A percentile compares a stretch with the other conserved stretches of the same genome.
phyloP scores from a whole-genome alignment of 1,140 invertebrate genomes.

The Anastatus disparis region DNA sequence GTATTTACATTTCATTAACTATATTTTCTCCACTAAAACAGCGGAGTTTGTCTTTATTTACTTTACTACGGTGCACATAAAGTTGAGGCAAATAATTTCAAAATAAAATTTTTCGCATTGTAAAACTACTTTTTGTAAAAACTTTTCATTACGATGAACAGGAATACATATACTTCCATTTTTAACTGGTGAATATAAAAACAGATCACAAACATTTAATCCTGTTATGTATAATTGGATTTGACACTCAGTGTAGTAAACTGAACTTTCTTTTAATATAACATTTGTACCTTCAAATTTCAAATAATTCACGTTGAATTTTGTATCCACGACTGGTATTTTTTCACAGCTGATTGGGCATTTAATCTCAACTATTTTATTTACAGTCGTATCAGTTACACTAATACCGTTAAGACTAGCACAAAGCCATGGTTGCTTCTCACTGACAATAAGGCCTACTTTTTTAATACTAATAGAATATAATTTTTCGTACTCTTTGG shows the following conservation, averaged over 20 bases:
- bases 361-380: slow-evolving; percentile 49
- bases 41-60: too few relatives aligned
- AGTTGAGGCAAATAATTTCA: slow-evolving; percentile 43
- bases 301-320: slow-evolving; percentile 47
- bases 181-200: too few relatives aligned
- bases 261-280: slow-evolving; percentile 39
- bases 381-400: slow-evolving; percentile 34
- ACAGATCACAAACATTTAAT: slow-evolving; percentile 46
- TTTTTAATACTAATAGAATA: slow-evolving; percentile 36
- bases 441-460: slow-evolving; percentile 41
- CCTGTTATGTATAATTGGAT: slow-evolving; percentile 51
- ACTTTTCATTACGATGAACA: slow-evolving; percentile 45
- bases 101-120: slow-evolving; percentile 49
- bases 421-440: slow-evolving; percentile 47
- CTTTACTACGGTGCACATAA: too few relatives aligned
- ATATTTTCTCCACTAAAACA: too few relatives aligned
- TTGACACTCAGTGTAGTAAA: slow-evolving; percentile 49
- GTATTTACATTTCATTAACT: too few relatives aligned
- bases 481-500: slow-evolving; percentile 38
- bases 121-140: slow-evolving; percentile 41
- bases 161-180: slow-evolving; percentile 45
- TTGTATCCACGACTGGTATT: slow-evolving; percentile 43
- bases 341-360: slow-evolving; percentile 45
- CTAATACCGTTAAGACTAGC: slow-evolving; percentile 49
- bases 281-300: slow-evolving; percentile 35